Evolutionary conservation across 2,113 vertebrate species (phyloP).

Genomic region (Heterocephalus glaber): DNA sequence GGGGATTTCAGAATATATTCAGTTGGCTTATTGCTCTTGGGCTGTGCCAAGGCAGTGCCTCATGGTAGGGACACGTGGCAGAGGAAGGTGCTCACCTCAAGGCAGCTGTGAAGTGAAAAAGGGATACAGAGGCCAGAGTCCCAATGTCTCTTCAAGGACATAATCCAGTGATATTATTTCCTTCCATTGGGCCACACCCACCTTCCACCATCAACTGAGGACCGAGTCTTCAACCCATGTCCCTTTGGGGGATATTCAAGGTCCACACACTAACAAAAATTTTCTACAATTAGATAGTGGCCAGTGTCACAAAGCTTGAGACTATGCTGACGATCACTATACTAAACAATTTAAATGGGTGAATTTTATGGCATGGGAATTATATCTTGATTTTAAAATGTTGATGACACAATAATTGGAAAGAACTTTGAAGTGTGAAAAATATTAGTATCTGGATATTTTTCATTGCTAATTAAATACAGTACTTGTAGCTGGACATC

Average conservation of each 20-base stretch:
- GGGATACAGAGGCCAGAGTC: neutral
- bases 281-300: neutral
- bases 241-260: neutral
- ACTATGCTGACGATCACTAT: neutral
- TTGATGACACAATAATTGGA: neutral
- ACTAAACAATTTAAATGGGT: neutral
- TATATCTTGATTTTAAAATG: neutral
- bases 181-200: neutral
- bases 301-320: neutral
- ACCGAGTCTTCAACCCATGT: neutral
- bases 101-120: neutral
- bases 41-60: neutral
- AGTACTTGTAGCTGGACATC: neutral
- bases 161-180: neutral
- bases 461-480: conserved; percentile 3
- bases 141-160: neutral
- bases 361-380: neutral
- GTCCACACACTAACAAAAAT: neutral
- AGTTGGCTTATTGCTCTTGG: neutral
- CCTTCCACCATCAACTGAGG: neutral
- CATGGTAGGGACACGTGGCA: neutral
- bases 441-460: conserved; percentile 3
- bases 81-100: neutral
- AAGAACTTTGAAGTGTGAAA: conserved; percentile 23
- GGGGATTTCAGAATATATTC: neutral